Evolutionary conservation across 2,113 vertebrate species (phyloP).

Genomic region (Apistogramma diplotaenia): DNA sequence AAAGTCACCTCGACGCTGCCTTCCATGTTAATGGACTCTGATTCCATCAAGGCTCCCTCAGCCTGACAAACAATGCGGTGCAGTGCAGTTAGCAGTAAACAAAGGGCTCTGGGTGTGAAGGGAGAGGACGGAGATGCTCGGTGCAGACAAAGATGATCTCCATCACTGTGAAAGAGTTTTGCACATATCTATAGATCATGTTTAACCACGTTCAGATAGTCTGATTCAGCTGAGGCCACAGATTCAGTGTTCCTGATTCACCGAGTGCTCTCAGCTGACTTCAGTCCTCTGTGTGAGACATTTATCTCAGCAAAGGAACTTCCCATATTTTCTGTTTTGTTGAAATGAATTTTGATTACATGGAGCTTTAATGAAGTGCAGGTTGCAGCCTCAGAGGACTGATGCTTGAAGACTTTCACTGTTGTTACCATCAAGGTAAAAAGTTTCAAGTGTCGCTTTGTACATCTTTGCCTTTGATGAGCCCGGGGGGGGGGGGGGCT

Average conservation of each 20-base stretch:
- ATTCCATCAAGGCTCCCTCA: slow-evolving; percentile 69
- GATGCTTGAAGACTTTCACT: slow-evolving; percentile 8
- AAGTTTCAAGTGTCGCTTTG: slow-evolving; percentile 17
- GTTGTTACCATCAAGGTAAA: neutral
- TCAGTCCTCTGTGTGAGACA: neutral
- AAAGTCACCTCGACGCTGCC: slow-evolving; percentile 81
- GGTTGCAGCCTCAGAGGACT: neutral
- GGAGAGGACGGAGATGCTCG: neutral
- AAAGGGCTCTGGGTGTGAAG: slow-evolving; percentile 41
- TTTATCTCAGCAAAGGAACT: neutral
- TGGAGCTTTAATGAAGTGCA: slow-evolving; percentile 7
- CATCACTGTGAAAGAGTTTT: neutral
- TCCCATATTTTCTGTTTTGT: neutral
- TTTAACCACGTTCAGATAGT: too few relatives aligned
- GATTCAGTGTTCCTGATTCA: neutral
- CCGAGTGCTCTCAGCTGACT: neutral
- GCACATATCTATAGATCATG: neutral
- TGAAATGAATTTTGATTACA: slow-evolving; percentile 1
- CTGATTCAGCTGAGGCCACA: neutral
- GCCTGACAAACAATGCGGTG: slow-evolving; percentile 60
- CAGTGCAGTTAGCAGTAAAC: slow-evolving; percentile 43
- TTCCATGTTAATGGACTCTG: slow-evolving; percentile 81
- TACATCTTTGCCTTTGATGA: slow-evolving; percentile 26
- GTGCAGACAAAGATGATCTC: neutral
- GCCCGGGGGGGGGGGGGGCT: neutral